A percentile compares a stretch with the other conserved stretches of the same genome.
These are phyloP conservation scores for Lochmaea capreae DNA, from an alignment of 2,888 invertebrate species.

Conservation along the genomic window DNA sequence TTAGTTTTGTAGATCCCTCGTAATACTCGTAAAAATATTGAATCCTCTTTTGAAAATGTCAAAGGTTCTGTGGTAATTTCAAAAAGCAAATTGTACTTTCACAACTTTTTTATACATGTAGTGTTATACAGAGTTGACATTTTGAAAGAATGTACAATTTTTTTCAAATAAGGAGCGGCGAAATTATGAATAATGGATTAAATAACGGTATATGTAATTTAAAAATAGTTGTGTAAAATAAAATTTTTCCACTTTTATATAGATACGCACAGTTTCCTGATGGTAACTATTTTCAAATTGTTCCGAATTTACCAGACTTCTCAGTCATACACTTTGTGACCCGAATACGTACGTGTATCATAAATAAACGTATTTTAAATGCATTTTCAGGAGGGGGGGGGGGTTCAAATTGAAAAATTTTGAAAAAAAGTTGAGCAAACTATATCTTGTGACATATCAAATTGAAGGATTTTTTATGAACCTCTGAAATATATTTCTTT, in stretches of 20 bases:
- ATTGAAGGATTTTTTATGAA: too few relatives aligned
- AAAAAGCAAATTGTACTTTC: not conserved
- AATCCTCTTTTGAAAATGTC: not conserved
- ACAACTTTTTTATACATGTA: not conserved
- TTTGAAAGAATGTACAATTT: slow-evolving; percentile 11
- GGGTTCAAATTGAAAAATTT: too few relatives aligned
- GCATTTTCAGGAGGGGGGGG: too few relatives aligned
- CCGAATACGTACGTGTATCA: too few relatives aligned
- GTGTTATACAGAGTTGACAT: slow-evolving; percentile 28
- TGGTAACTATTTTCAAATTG: too few relatives aligned
- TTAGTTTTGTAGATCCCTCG: too few relatives aligned
- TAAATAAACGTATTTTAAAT: too few relatives aligned
- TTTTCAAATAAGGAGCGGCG: slow-evolving; percentile 23
- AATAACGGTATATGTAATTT: slow-evolving; percentile 22
- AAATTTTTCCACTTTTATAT: not conserved
- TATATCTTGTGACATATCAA: too few relatives aligned
- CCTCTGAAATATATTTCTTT: too few relatives aligned
- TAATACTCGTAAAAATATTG: not conserved
- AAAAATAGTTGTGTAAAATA: slow-evolving; percentile 7
- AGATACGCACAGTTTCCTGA: not conserved
- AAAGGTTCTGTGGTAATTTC: not conserved
- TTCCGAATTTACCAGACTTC: too few relatives aligned
- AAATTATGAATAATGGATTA: slow-evolving; percentile 29
- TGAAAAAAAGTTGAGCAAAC: too few relatives aligned
- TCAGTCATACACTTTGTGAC: too few relatives aligned